Conservation (phyloP, 2,797 vertebrate species). For the Linurgus olivaceus region DNA sequence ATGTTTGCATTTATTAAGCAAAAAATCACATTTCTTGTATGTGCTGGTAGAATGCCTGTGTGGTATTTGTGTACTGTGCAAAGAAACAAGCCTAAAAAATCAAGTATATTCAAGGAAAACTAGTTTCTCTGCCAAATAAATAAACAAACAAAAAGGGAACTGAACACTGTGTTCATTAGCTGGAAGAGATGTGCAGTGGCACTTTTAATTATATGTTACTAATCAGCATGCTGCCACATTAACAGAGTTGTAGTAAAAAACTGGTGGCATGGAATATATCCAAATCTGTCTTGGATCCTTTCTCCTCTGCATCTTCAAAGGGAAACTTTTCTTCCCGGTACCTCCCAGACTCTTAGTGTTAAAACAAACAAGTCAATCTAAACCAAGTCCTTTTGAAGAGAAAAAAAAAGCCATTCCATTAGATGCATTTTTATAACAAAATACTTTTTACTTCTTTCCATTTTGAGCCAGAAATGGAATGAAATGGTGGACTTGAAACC, state of each 20-base stretch:
- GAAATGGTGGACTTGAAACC: not conserved
- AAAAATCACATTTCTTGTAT: not conserved
- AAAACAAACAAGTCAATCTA: slow-evolving; percentile 31
- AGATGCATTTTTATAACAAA: not conserved
- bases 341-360: not conserved
- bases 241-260: slow-evolving; percentile 54
- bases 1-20: not conserved
- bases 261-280: slow-evolving; percentile 51
- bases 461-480: not conserved
- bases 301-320: slow-evolving; percentile 40
- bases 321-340: slow-evolving; percentile 23
- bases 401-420: not conserved
- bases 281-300: slow-evolving; percentile 49
- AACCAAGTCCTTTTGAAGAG: not conserved
- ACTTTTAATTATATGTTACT: slow-evolving; percentile 64
- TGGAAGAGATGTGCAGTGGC: slow-evolving; percentile 58
- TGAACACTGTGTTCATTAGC: slow-evolving; percentile 61
- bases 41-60: not conserved
- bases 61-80: not conserved
- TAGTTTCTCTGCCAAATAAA: slow-evolving; percentile 36
- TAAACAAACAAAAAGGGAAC: slow-evolving; percentile 44
- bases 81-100: slow-evolving; percentile 23
- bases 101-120: slow-evolving; percentile 23
- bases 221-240: slow-evolving; percentile 64
- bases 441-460: not conserved